Evolutionary conservation across 2,888 invertebrate genomes (phyloP), one percentile per base, ranked within the genome.

Genomic region (Buathra laborator): DNA sequence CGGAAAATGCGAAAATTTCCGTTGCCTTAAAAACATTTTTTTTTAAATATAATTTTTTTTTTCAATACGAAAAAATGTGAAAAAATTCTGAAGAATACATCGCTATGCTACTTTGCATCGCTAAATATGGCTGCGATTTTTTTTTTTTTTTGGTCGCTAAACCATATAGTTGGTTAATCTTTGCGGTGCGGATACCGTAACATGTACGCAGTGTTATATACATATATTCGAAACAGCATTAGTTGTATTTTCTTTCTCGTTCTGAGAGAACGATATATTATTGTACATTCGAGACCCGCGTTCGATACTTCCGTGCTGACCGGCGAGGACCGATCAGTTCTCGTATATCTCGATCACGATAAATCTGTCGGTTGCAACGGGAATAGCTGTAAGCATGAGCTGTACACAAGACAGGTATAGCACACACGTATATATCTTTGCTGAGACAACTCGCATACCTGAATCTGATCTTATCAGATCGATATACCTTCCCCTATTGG

Each of bases 401-500:
- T 16, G 37, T 16, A 44, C 14, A 43, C 43, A 19, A 77, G 64
- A 53, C 32, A 32, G 16, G 32, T 77, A 82, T 56, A 82, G 32
- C 37, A 71, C 46, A 71, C 70, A 71, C 53, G 9, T 37, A 83
- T 75, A 75, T 16, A 46, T 78, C 70, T 72, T 56, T 12, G 12
- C 48, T 44, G 72, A 62, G 83, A 83, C 67, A 78, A 74, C 77
- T 72, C 71, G 78, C 71, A 83, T 83, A 59, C 72, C 78, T 51
- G 72, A 78, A 78, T 83, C 72, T 51, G 78, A 83, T 83, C 72
- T 83, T 78, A 83, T 83, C 83, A 72, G 77, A 83, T 78, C 77
- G 77, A 78, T 83, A 83, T 74, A 81, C 51, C 59, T 68, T 68
- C 48, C 46, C 32, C 71, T 12, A 6, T 82, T 37, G 64, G 82